Percentiles rank a stretch among this genome's conserved stretches.
Evolutionary conservation across 2,113 vertebrate species (phyloP).

Genomic region (Cheilinus undulatus): DNA sequence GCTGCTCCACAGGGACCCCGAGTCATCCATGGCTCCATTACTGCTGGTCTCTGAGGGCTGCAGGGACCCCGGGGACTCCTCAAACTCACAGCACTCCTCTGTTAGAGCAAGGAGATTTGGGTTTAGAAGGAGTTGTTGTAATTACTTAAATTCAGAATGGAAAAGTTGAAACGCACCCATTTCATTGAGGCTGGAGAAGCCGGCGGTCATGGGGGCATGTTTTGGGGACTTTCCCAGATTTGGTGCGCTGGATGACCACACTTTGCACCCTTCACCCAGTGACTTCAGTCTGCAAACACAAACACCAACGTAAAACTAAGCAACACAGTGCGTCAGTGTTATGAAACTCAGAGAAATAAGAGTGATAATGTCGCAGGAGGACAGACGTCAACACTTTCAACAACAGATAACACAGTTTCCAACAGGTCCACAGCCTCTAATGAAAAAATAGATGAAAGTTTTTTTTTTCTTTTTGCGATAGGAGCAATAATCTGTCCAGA

Average conservation of each 20-base stretch:
- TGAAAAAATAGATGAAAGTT: slow-evolving; percentile 26
- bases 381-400: not conserved
- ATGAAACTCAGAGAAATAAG: not conserved
- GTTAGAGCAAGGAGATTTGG: not conserved
- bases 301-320: not conserved
- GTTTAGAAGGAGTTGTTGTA: not conserved
- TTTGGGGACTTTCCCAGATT: slow-evolving; percentile 93
- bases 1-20: slow-evolving; percentile 63
- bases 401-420: not conserved
- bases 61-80: slow-evolving; percentile 75
- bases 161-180: slow-evolving; percentile 85
- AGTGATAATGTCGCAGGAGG: too few species aligned
- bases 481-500: not conserved
- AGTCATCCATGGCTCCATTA: slow-evolving; percentile 80
- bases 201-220: slow-evolving; percentile 87
- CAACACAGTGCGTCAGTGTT: not conserved
- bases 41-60: slow-evolving; percentile 77
- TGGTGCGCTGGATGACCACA: slow-evolving; percentile 92
- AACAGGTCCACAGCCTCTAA: not conserved
- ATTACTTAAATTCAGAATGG: not conserved
- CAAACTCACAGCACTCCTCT: slow-evolving; percentile 83
- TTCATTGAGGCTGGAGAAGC: slow-evolving; percentile 91
- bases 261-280: slow-evolving; percentile 89
- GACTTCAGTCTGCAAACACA: slow-evolving; percentile 85
- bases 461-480: slow-evolving; percentile 3